Conservation (phyloP, 1,140 invertebrate species). For the Eumaeus atala region DNA sequence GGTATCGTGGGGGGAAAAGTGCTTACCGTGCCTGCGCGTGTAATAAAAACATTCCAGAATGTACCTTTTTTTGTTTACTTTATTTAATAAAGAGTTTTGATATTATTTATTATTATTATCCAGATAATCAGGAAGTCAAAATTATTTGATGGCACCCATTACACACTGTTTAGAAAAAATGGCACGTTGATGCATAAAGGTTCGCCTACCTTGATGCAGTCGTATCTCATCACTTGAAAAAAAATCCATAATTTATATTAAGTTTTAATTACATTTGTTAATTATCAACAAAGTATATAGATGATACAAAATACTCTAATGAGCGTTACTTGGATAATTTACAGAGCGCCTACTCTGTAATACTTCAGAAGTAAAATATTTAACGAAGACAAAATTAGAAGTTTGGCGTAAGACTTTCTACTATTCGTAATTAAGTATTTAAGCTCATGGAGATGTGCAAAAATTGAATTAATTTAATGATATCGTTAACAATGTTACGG, state of each 20-base stretch:
- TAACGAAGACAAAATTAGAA: constrained; percentile 1
- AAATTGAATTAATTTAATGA: constrained; percentile 8
- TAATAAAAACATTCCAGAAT: too few relatives aligned
- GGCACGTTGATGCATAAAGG: too few relatives aligned
- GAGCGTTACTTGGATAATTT: too few relatives aligned
- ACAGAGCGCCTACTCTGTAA: too few relatives aligned
- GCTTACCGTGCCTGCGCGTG: too few relatives aligned
- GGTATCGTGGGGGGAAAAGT: too few relatives aligned
- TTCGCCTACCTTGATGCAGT: not conserved
- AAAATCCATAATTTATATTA: not conserved
- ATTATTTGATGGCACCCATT: not conserved
- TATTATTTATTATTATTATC: too few relatives aligned
- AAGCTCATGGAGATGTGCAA: constrained; percentile 8
- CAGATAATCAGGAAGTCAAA: not conserved
- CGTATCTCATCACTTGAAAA: not conserved
- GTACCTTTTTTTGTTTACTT: too few relatives aligned
- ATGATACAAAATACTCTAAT: too few relatives aligned
- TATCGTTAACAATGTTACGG: not conserved
- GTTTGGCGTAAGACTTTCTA: not conserved
- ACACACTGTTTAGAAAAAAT: not conserved
- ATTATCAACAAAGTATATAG: not conserved
- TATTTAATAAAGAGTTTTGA: too few relatives aligned
- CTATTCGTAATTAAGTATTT: constrained; percentile 10
- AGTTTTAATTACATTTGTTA: not conserved
- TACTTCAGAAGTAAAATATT: not conserved